phyloP scores from a whole-genome alignment of 2,888 invertebrate genomes.

The Rhagonycha lutea region DNA sequence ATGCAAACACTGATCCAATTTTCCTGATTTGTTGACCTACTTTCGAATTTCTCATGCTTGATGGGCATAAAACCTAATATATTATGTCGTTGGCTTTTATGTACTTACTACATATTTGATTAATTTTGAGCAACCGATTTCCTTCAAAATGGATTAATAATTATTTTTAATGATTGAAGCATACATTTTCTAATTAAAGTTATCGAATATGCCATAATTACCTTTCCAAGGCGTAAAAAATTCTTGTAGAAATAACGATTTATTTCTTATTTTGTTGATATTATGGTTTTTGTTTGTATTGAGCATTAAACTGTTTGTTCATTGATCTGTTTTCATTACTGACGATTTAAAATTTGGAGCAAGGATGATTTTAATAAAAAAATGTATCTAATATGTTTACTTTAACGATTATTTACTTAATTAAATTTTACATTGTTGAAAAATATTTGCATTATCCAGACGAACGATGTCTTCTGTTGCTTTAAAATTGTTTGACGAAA shows the following conservation, averaged over 20 bases:
- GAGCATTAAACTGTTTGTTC: neutral
- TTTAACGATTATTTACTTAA: neutral
- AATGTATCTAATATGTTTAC: neutral
- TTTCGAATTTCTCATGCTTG: no score
- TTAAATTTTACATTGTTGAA: neutral
- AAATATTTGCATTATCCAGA: neutral
- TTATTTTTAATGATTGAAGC: neutral
- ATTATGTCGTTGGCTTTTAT: no score
- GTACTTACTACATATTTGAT: neutral
- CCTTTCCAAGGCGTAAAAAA: neutral
- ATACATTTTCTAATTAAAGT: neutral
- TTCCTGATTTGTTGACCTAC: no score
- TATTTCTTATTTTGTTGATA: neutral
- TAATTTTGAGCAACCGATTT: neutral
- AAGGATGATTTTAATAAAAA: neutral
- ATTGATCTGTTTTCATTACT: neutral
- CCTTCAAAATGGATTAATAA: neutral
- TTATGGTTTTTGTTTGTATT: slow-evolving; percentile 4
- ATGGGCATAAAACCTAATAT: no score
- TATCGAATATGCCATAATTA: neutral
- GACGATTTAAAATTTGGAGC: neutral
- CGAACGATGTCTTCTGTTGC: neutral
- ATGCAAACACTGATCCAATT: no score
- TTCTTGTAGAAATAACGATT: neutral
- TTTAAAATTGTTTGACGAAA: neutral